These are phyloP conservation scores for Gasteruption jaculator DNA, from an alignment of 2,888 invertebrate species.

Conservation along the genomic window DNA sequence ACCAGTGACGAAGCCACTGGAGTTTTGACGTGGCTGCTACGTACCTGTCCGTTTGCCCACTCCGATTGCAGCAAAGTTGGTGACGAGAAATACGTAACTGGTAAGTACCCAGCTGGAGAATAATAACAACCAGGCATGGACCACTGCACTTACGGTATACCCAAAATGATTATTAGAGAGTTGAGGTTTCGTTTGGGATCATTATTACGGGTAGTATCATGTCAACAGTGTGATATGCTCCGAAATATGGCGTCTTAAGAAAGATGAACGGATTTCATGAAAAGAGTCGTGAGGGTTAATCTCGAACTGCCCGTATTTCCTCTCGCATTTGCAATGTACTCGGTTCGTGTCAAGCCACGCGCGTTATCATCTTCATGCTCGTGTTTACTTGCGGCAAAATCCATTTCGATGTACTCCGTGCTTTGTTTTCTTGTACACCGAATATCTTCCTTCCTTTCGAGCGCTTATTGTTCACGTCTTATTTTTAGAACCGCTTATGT, in stretches of 20 bases:
- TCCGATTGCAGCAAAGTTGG: constrained; percentile 90
- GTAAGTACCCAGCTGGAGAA: constrained; percentile 72
- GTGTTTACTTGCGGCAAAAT: too few species aligned
- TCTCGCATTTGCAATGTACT: constrained; percentile 14
- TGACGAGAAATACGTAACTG: constrained; percentile 95
- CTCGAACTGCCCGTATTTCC: constrained; percentile 4
- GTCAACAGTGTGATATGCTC: constrained; percentile 31
- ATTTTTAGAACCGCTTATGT: constrained; percentile 46
- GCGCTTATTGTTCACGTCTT: constrained; percentile 37
- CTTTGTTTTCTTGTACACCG: too few species aligned
- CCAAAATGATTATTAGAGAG: constrained; percentile 25
- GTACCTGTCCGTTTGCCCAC: constrained; percentile 89
- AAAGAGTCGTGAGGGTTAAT: constrained; percentile 41
- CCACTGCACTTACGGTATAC: constrained; percentile 38
- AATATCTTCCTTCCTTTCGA: too few species aligned
- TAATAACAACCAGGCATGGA: constrained; percentile 59
- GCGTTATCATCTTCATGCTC: too few species aligned
- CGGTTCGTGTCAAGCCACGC: constrained; percentile 16
- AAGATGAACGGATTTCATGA: constrained; percentile 49
- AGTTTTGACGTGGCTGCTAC: constrained; percentile 90
- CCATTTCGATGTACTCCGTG: too few species aligned
- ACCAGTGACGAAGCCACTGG: constrained; percentile 80
- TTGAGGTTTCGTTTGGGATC: constrained; percentile 25
- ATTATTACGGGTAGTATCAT: constrained; percentile 23
- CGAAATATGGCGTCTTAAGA: constrained; percentile 42